Base-by-base conservation (phyloP, 64 coral and sea anemone genomes). In the Astreopora myriophthalma region DNA sequence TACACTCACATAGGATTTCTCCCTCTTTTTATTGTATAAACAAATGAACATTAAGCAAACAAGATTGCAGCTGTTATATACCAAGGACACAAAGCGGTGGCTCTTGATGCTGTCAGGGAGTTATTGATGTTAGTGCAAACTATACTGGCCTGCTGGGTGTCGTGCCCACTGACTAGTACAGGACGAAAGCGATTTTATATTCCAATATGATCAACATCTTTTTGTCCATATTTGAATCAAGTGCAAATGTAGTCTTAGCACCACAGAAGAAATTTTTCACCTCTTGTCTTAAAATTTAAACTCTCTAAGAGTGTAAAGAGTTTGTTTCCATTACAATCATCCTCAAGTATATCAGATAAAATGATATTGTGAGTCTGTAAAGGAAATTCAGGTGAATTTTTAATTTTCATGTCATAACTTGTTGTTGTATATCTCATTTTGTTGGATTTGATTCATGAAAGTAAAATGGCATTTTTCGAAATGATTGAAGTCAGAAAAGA, bases 41-140 rank as follows among this genome's bases (percentile, higher is more conserved):
- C 55, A 82, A 63, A 24, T 82, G 52, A 64, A 63, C 44, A 30
- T 78, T 78, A 78, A 23, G 46, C 75, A 78, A 78, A 78, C 25
- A 52, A 39, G 23, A 28, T 23, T 78, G 40, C 75, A 76, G 73
- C 73, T 48, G 75, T n/a, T n/a, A n/a, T n/a, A 78, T 32, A 20
- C 70, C 39, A 78, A 48, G 52, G 52, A 14, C 1, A 29, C 42
- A 78, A 49, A 27, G 30, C 24, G 26, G 29, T 58, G 26, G 6
- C 30, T 13, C 31, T 33, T 38, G 3, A 37, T 30, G 31, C 22
- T n/a, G 19, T 33, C 36, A 82, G 74, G 16, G 24, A 77, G 19
- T 8, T 34, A 17, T 20, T 34, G 12, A 27, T 79, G 48, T 12
- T 79, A 34, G 73, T 48, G 40, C 22, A 76, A 76, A 48, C 38